Evolutionary conservation across 2,888 invertebrate species (phyloP), one percentile per base, ranked within the genome.

Genomic region (Diachrysia chrysitis): DNA sequence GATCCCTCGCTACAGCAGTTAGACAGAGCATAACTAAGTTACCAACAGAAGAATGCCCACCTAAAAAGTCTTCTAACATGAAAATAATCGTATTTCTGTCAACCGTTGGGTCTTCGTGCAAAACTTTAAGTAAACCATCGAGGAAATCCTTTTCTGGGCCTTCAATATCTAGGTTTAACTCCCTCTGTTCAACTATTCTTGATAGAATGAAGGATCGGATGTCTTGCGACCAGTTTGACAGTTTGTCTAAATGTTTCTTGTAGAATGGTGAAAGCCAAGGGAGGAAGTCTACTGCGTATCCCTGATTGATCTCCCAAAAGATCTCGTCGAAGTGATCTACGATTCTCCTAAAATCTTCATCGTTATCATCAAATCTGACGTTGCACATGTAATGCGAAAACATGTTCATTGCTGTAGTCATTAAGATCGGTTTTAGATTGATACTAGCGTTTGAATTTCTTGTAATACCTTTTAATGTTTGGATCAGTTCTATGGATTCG

Each of bases 301-400:
- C 98, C 83, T 98, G 98, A 89, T 98, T 98, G 74, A 98, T 98
- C 86, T 98, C 98, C 97, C 98, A 98, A 93, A 98, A 98, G 60
- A 98, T 98, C 81, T 97, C 97, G 83, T 98, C 98, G 87, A 98
- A 98, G 66, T 96, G 96, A 25, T 96, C 93, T 0, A 98, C 97
- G 7, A 97, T 95, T 66, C 95, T 94, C 58, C 95, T 93, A 92
- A 98, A 98, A 19, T 96, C 96, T 0, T 83, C 66, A 78, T 98
- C 97, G 16, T 96, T 95, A 64, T 97, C 96, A 51, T 96, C 96
- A 83, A 98, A 98, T 1, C 97, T 95, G 0, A 96, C 96, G n/a
- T 97, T 97, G 91, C 98, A 98, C 97, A 98, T 98, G 92, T 98
- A 98, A 74, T 97, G 96, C 5, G 96, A 96, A 90, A 98, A 98